Conservation (phyloP, 2,113 vertebrate species). For the Oryctolagus cuniculus region DNA sequence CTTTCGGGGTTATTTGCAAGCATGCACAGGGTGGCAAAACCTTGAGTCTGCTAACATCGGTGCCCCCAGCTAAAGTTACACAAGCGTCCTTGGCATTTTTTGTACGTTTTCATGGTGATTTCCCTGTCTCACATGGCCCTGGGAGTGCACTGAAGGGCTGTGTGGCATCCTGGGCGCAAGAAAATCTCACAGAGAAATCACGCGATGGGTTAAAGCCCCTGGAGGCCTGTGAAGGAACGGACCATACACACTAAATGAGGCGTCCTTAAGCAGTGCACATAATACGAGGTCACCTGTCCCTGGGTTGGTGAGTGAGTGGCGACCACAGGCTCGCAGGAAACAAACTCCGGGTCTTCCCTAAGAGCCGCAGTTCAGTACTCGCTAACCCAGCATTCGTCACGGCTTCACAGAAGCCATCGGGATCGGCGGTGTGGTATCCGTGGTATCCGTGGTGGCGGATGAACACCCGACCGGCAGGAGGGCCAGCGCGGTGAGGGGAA, state of each 20-base stretch:
- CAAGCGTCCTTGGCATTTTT: background rate
- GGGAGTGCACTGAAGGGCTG: background rate
- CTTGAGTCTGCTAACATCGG: fast-evolving
- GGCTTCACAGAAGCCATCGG: background rate
- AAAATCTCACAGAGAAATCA: too few species aligned
- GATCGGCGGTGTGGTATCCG: too few species aligned
- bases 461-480: background rate
- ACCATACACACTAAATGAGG: background rate
- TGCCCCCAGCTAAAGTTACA: background rate
- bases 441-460: too few species aligned
- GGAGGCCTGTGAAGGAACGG: background rate
- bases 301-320: background rate
- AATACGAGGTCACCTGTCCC: background rate
- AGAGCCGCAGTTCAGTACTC: background rate
- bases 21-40: background rate
- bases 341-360: background rate
- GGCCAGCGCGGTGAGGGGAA: background rate
- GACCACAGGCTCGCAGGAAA: background rate
- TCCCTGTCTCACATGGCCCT: background rate
- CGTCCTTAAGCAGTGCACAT: background rate
- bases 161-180: too few species aligned
- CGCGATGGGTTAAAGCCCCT: background rate
- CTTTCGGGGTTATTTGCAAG: background rate
- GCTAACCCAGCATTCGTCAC: background rate
- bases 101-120: background rate